Evolutionary conservation across 2,797 vertebrate species (phyloP), one percentile per base, ranked within the genome.

Genomic region (Tauraco hartlaubi): DNA sequence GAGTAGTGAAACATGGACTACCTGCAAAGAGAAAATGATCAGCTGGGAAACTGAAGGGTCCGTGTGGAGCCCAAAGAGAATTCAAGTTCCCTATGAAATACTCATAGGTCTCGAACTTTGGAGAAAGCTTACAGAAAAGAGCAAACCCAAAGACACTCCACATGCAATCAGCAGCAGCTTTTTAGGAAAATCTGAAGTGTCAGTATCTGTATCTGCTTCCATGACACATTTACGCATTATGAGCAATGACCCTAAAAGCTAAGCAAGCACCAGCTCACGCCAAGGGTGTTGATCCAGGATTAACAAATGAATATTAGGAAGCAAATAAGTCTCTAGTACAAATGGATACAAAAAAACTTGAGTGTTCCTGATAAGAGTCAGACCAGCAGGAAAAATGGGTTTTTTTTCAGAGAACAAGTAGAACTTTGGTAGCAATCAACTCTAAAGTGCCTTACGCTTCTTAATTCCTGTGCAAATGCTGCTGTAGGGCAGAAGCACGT

Each of bases 371-470:
- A 46, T 39, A 28, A 28, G 2, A 72, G 51, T 62, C 35, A 92
- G 33, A 79, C 28, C 31, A 92, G 41, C 67, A 79, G 48, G n/a
- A 63, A 61, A 43, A 64, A 54, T 19, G 15, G 15, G 43, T 76
- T 91, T 59, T 23, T 76, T 91, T 59, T 23, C 56, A 63, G 52
- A 85, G 15, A 88, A 91, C 16, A 77, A 82, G 20, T 5, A 73
- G 22, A 94, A 95, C 85, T 94, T 95, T 96, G 92, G 89, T 71
- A 94, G 20, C 78, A 67, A 91, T 67, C 44, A 79, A 66, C 25
- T 49, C 37, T 96, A 78, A 97, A 96, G 94, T 87, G 88, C 61
- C 62, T 92, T 85, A 80, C 75, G 90, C 85, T 87, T 89, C 74
- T 80, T 61, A 85, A 85, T 37, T 88, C 54, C 64, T 69, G 84